phyloP scores from a whole-genome alignment of 2,113 vertebrate species.

The Eidolon helvum region DNA sequence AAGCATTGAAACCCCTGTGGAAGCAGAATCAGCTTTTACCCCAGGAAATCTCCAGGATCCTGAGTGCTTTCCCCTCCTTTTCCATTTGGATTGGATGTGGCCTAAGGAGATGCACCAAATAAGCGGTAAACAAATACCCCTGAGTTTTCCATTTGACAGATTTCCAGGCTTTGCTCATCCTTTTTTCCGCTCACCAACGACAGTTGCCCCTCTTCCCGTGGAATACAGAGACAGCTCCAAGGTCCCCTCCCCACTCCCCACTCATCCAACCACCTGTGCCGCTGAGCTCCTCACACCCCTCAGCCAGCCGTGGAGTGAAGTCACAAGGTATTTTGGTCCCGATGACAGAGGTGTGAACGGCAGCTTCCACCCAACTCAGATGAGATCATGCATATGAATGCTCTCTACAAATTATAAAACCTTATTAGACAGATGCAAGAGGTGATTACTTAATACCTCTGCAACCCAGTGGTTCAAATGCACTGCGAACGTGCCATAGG shows the following conservation, averaged over 20 bases:
- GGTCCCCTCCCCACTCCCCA: not conserved
- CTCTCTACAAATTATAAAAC: conserved; percentile 27
- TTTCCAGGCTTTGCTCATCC: not conserved
- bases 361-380: conserved; percentile 51
- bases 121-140: not conserved
- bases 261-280: not conserved
- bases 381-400: conserved; percentile 54
- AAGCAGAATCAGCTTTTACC: not conserved
- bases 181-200: not conserved
- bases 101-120: not conserved
- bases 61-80: not conserved
- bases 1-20: not conserved
- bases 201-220: not conserved
- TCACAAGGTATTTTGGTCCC: conserved; percentile 71
- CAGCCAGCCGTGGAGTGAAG: conserved; percentile 53
- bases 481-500: not conserved
- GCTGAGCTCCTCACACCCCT: conserved; percentile 34
- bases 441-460: not conserved
- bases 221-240: not conserved
- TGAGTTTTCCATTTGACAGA: not conserved
- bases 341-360: conserved; percentile 62
- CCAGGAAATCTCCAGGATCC: not conserved
- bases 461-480: not conserved
- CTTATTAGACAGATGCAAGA: conserved; percentile 16
- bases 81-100: not conserved